Base-by-base conservation (phyloP, 2,113 vertebrate species). In the Pholis gunnellus region DNA sequence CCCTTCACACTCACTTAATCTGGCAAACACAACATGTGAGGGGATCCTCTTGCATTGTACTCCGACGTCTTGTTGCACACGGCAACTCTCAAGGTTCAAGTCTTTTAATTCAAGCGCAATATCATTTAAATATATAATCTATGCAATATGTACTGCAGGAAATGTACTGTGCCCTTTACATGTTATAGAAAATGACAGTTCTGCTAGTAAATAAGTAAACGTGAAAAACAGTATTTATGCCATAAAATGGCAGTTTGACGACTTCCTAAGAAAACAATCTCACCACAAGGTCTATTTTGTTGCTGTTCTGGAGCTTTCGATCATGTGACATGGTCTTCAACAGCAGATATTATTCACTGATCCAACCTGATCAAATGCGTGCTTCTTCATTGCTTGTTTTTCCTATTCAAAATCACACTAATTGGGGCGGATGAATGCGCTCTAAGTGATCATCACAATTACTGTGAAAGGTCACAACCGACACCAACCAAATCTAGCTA, bases 21-120 rank as follows among this genome's bases (percentile, higher is more conserved):
- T 73, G 82, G 64, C 72, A 63, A 85, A 78, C 78, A 72, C 70
- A 66, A 74, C 80, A 63, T 66, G 61, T 36, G n/a, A 71, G 29
- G 64, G 44, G 79, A 65, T 68, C 52, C 36, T 78, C 54, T 68
- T 20, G 36, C 73, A 27, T 2, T 34, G 42, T 34, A 18, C 81
- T 66, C 63, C 6, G 42, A 59, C 78, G 48, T 31, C 18, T n/a
- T 25, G 34, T 70, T 69, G 65, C 22, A 82, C 75, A 31, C 29
- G 2, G 31, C 66, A 2, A 29, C 79, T 56, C 60, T 70, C n/a
- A 34, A 75, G 36, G 25, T 1, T 57, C 2, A 59, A n/a, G 46
- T 57, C 31, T 60, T 75, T 80, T 31, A 82, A 76, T 52, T 44
- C 27, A 38, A 70, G 36, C 38, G 48, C 59, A 72, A 40, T 59